Evolutionary conservation across 2,797 vertebrate genomes (phyloP).

Genomic region (Octomys mimax): DNA sequence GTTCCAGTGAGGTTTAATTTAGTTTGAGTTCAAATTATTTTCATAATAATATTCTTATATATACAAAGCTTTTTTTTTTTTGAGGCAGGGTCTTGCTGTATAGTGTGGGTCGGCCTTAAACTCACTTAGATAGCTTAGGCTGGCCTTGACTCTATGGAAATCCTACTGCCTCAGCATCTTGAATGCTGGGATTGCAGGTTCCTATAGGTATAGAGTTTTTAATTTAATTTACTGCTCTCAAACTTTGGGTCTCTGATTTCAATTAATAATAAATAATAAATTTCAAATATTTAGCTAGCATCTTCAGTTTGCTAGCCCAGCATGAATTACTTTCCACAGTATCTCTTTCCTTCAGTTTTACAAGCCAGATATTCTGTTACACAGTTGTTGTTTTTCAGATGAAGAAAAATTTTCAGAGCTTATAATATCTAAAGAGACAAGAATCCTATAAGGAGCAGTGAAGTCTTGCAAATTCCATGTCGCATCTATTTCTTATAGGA

Average conservation of each 20-base stretch:
- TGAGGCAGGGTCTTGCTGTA: background rate
- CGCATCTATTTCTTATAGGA: background rate
- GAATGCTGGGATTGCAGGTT: background rate
- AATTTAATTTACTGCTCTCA: slow-evolving; percentile 50
- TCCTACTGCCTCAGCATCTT: background rate
- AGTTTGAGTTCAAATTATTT: background rate
- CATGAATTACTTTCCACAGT: background rate
- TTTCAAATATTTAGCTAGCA: background rate
- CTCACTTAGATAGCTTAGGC: background rate
- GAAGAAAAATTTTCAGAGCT: slow-evolving; percentile 11
- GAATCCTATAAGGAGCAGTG: background rate
- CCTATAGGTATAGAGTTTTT: background rate
- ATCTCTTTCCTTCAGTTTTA: background rate
- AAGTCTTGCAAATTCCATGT: background rate
- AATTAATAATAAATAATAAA: background rate
- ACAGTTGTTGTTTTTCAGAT: slow-evolving; percentile 17
- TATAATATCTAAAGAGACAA: background rate
- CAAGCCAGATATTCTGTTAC: background rate
- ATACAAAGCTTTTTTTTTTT: background rate
- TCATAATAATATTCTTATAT: slow-evolving; percentile 9
- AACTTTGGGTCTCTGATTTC: slow-evolving; percentile 21
- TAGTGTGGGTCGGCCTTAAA: background rate
- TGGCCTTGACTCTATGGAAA: background rate
- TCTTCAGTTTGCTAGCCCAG: background rate
- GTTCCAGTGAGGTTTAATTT: background rate